Evolutionary conservation across 1,140 invertebrate species (phyloP).

Genomic region (Bombus fervidus): DNA sequence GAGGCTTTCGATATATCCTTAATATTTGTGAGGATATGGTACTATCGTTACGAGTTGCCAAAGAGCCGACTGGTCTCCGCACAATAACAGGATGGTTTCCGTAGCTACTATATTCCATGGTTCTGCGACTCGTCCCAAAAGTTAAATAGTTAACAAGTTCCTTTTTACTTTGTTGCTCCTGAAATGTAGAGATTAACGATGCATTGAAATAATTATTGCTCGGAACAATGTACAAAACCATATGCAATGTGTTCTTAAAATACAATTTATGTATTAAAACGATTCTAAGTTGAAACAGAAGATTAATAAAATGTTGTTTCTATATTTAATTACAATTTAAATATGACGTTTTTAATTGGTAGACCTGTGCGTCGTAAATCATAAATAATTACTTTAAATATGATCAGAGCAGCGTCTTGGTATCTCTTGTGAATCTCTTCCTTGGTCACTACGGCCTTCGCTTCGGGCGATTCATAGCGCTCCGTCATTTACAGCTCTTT

Average conservation of each 20-base stretch:
- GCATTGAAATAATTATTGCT: not conserved
- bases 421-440: slow-evolving; percentile 77
- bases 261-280: not conserved
- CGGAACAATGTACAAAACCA: not conserved
- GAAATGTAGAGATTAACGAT: slow-evolving; percentile 36
- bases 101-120: slow-evolving; percentile 78
- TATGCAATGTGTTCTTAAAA: not conserved
- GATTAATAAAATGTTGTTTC: not conserved
- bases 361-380: not conserved
- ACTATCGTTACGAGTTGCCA: slow-evolving; percentile 14
- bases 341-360: not conserved
- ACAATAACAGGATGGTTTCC: slow-evolving; percentile 81
- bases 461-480: slow-evolving; percentile 72
- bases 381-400: slow-evolving; percentile 74
- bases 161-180: slow-evolving; percentile 73
- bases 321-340: not conserved
- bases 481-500: slow-evolving; percentile 73
- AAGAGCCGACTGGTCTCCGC: slow-evolving; percentile 65
- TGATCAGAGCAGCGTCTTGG: slow-evolving; percentile 75
- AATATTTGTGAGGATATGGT: slow-evolving; percentile 58
- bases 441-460: slow-evolving; percentile 59
- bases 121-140: slow-evolving; percentile 78
- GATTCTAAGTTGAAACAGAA: not conserved
- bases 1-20: slow-evolving; percentile 69
- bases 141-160: slow-evolving; percentile 74